phyloP scores from a whole-genome alignment of 2,797 vertebrate genomes.

The Rhinoraja longicauda region DNA sequence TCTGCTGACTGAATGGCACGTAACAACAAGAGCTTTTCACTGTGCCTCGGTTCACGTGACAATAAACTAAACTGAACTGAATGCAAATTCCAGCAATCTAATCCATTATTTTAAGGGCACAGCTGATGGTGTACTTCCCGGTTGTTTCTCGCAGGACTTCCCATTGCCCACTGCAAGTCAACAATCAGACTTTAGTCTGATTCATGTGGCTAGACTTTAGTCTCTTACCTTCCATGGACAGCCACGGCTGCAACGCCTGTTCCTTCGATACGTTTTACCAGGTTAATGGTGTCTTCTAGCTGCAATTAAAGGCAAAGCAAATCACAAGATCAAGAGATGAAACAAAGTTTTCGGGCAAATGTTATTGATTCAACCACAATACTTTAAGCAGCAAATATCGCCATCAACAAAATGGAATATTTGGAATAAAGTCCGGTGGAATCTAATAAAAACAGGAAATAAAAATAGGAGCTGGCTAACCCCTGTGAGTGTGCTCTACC shows the following conservation, averaged over 20 bases:
- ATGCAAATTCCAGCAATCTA: background rate
- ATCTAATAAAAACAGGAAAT: too few relatives aligned
- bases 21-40: too few relatives aligned
- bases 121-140: background rate
- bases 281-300: constrained; percentile 77
- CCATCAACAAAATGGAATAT: background rate
- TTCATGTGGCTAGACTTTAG: background rate
- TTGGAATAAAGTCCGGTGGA: too few relatives aligned
- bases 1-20: too few relatives aligned
- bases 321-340: background rate
- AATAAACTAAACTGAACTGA: background rate
- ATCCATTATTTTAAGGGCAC: background rate
- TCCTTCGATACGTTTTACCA: constrained; percentile 80
- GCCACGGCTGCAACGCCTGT: constrained; percentile 85
- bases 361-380: background rate
- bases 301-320: constrained; percentile 48
- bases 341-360: background rate
- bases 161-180: background rate
- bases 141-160: background rate
- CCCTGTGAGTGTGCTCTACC: too few relatives aligned
- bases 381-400: background rate
- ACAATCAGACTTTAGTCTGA: background rate
- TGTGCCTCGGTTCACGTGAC: too few relatives aligned
- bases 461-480: too few relatives aligned
- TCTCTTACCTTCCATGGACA: constrained; percentile 84